These are phyloP conservation scores for Carassius carassius DNA, from an alignment of 2,113 vertebrate species.

Conservation along the genomic window DNA sequence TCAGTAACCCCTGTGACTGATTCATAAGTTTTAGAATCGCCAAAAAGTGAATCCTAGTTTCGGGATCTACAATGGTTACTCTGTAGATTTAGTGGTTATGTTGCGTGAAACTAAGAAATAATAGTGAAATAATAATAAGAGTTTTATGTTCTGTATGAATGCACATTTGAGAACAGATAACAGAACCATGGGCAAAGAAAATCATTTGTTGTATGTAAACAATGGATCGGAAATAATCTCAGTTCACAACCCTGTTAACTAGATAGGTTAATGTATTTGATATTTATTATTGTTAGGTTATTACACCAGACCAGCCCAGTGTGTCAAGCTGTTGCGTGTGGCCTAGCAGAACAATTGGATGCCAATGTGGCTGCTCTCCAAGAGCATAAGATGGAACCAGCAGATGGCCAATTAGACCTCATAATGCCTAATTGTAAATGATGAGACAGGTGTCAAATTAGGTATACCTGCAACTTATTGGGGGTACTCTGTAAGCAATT, in stretches of 20 bases:
- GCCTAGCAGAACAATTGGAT: conserved; percentile 64
- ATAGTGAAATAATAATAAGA: neutral
- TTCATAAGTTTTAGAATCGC: neutral
- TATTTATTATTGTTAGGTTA: neutral
- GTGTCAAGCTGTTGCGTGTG: conserved; percentile 25
- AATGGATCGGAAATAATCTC: neutral
- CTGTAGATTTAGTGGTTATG: neutral
- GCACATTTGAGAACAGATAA: neutral
- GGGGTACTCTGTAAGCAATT: conserved; percentile 35
- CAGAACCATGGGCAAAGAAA: neutral
- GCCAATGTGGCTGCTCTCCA: conserved; percentile 71
- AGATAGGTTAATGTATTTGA: neutral
- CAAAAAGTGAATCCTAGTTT: neutral
- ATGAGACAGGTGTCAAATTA: conserved; percentile 79
- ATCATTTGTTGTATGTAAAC: neutral
- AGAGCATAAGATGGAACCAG: conserved; percentile 72
- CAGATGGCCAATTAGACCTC: conserved; percentile 79
- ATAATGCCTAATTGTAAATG: conserved; percentile 78
- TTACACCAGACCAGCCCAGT: neutral
- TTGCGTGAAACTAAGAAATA: neutral
- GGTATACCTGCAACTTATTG: conserved; percentile 69
- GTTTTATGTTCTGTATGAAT: neutral
- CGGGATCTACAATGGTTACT: neutral
- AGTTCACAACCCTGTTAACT: neutral
- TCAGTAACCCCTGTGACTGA: neutral